These are phyloP conservation scores for Luehdorfia chinensis DNA, from an alignment of 1,140 invertebrate species.

Conservation along the genomic window DNA sequence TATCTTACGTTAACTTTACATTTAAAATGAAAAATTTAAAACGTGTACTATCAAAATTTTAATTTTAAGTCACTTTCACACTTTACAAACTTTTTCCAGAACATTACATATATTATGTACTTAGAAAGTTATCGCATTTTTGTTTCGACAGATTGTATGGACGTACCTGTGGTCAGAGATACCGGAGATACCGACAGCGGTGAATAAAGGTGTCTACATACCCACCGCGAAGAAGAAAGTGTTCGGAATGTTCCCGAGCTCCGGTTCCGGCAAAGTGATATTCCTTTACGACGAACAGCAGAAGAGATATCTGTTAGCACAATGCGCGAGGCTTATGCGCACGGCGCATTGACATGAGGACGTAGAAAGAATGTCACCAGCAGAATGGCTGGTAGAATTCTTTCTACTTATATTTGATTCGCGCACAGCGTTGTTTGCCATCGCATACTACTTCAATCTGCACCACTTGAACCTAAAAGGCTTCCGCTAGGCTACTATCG, in stretches of 20 bases:
- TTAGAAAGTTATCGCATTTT: too few relatives aligned
- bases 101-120: too few relatives aligned
- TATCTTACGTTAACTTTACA: too few relatives aligned
- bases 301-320: constrained; percentile 55
- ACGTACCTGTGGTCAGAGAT: constrained; percentile 70
- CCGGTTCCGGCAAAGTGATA: constrained; percentile 63
- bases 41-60: too few relatives aligned
- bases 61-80: too few relatives aligned
- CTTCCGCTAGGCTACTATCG: constrained; percentile 33
- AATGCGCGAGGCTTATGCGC: constrained; percentile 61
- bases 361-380: constrained; percentile 55
- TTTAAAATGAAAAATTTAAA: too few relatives aligned
- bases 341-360: constrained; percentile 63
- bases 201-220: constrained; percentile 66
- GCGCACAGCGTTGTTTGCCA: constrained; percentile 51
- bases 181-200: constrained; percentile 58
- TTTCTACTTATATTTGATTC: constrained; percentile 65
- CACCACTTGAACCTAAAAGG: constrained; percentile 58
- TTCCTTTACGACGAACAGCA: constrained; percentile 66
- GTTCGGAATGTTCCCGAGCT: constrained; percentile 63
- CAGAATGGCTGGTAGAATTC: constrained; percentile 44
- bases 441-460: constrained; percentile 68
- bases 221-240: constrained; percentile 68
- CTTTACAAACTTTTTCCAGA: too few relatives aligned
- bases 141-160: constrained; percentile 66